Base-by-base conservation (phyloP, 2,888 invertebrate species). In the Acleris emargana region DNA sequence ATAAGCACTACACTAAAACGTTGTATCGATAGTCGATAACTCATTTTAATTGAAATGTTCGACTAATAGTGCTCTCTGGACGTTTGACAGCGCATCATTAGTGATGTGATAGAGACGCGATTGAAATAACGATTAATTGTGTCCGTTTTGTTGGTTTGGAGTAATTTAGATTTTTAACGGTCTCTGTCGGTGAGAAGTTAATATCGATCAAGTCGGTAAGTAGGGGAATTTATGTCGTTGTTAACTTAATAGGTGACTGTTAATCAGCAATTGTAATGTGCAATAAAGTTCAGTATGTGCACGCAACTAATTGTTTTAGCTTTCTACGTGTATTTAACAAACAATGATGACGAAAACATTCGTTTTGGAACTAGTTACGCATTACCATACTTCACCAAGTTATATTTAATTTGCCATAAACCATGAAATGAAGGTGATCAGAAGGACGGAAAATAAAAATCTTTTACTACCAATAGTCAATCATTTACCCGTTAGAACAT, bases 1-100 rank as follows among this genome's bases (percentile, higher is more conserved):
- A 68, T 57, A 64, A 62, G 54, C 22, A 50, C 59, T 70, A 73
- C 73, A 70, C 71, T 68, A 76, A 69, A 73, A 73, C 72, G 77
- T 72, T 75, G 76, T 79, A 81, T 83, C 81, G 79, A 79, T 81
- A 75, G 76, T 80, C 86, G 80, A 87, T 87, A 85, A 86, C 78
- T 88, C 85, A 88, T 86, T 87, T 85, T 88, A 89, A 90, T 90
- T 89, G 88, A 90, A 88, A 87, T 86, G 87, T 89, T 88, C 81
- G 69, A 74, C 79, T 85, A 84, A 87, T 86, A 85, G 84, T 84
- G 81, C 84, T 87, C 84, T 86, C 84, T 83, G 80, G 81, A 85
- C 81, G 74, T 84, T 86, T 87, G 90, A 89, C 90, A 88, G 89
- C 76, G 69, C 71, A 80, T 86, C 87, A 86, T 89, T 88, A 89